Evolutionary conservation across 2,888 invertebrate genomes (phyloP), one percentile per base, ranked within the genome.

Genomic region (Penaeus monodon): DNA sequence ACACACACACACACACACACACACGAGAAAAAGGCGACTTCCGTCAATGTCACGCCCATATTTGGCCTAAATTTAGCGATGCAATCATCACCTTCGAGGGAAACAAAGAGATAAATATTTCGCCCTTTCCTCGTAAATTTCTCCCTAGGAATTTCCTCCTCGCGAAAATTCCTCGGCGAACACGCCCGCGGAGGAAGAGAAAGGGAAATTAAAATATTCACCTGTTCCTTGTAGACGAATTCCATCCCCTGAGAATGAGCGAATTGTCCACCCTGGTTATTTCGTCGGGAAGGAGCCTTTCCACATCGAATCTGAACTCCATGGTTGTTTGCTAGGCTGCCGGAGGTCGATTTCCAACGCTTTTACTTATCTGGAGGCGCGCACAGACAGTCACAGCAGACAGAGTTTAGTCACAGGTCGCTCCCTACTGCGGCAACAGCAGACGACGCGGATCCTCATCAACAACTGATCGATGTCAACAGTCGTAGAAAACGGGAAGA

Each of bases 291-390:
- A 89, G 63, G 22, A 89, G 70, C 17, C 73, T 65, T n/a, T 73
- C 57, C 33, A 89, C 89, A 49, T 88, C 86, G 68, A 89, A 90
- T 38, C 87, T 76, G 81, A 90, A 90, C 78, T 90, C 90, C 89
- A 89, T 89, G 20, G 17, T 68, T 66, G n/a, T 29, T 38, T 20
- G 77, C 27, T 24, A 57, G 22, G 49, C 24, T 27, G 76, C 29
- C 22, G 44, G 65, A 27, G 49, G 44, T 20, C 27, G 57, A 12
- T 0, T 57, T 57, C 17, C 17, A 57, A 57, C 57, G 2, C 57
- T 57, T 57, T 57, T 3, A 38, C 57, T 57, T 57, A 57, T 17
- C 17, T 57, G 68, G n/a, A 14, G 27, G 81, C 22, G 57, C 64
- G n/a, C 29, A 24, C 22, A 63, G 57, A 22, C 14, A 44, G 22